A percentile compares a stretch with the other conserved stretches of the same genome.
phyloP scores from a whole-genome alignment of 2,888 invertebrate species.

The Thymelicus lineola region DNA sequence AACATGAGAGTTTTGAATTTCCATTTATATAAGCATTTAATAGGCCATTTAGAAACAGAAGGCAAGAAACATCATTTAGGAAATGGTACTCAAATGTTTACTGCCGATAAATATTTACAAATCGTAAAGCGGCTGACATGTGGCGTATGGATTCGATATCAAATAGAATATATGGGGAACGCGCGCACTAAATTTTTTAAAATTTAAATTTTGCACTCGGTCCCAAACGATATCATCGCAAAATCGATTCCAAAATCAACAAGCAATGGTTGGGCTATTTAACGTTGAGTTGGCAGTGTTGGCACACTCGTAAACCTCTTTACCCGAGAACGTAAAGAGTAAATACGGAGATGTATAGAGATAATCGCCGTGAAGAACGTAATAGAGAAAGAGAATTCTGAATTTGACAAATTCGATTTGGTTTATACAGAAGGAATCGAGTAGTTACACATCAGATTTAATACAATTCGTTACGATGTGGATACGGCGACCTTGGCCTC shows the following conservation, averaged over 20 bases:
- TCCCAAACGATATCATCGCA: slow-evolving; percentile 9
- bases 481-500: slow-evolving; percentile 65
- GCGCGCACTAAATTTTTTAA: slow-evolving; percentile 6
- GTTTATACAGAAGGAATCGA: slow-evolving; percentile 27
- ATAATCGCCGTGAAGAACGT: neutral
- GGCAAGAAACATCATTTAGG: slow-evolving; percentile 41
- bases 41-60: slow-evolving; percentile 45
- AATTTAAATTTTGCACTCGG: slow-evolving; percentile 11
- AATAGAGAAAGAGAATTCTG: slow-evolving; percentile 31
- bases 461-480: slow-evolving; percentile 43
- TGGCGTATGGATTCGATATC: slow-evolving; percentile 12
- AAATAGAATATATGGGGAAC: slow-evolving; percentile 3
- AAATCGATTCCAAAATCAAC: slow-evolving; percentile 13
- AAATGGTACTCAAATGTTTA: slow-evolving; percentile 56
- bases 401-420: slow-evolving; percentile 11
- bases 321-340: neutral
- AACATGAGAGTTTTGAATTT: slow-evolving; percentile 2
- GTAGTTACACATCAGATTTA: slow-evolving; percentile 15
- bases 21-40: slow-evolving; percentile 43
- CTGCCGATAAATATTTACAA: slow-evolving; percentile 61
- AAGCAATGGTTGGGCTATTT: neutral
- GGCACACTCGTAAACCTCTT: neutral
- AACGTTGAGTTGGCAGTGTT: neutral
- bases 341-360: too few species aligned
- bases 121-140: slow-evolving; percentile 58